Evolutionary conservation across 2,113 vertebrate species (phyloP).

Genomic region (Oreotrochilus melanogaster): DNA sequence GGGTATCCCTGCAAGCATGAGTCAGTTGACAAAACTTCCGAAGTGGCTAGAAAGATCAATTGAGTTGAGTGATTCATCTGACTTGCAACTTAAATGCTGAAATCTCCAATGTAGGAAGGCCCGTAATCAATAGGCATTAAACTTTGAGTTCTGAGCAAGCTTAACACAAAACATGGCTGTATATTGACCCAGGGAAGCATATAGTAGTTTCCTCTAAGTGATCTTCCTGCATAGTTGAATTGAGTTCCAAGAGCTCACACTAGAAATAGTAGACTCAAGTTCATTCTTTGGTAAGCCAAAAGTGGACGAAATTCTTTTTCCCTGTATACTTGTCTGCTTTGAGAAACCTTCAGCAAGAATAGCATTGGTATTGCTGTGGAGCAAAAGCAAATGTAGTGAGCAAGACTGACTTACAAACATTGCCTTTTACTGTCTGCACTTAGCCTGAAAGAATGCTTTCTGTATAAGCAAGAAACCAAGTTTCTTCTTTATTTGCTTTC

Average conservation of each 20-base stretch:
- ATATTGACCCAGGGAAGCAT: background rate
- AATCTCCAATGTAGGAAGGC: background rate
- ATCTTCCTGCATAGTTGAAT: background rate
- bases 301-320: background rate
- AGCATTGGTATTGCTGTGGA: background rate
- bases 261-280: background rate
- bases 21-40: constrained; percentile 68
- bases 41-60: constrained; percentile 71
- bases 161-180: background rate
- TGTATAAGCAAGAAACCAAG: background rate
- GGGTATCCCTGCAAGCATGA: constrained; percentile 71
- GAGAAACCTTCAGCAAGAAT: background rate
- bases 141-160: constrained; percentile 16
- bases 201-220: background rate
- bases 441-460: background rate
- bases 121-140: constrained; percentile 36
- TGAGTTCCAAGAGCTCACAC: background rate
- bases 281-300: background rate
- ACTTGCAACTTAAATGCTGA: constrained; percentile 26
- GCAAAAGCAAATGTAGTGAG: background rate
- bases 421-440: background rate
- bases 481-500: background rate
- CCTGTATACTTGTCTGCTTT: background rate
- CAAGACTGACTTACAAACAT: background rate
- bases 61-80: constrained; percentile 41